Evolutionary conservation across 2,113 vertebrate genomes (phyloP).

Genomic region (Mixornis gularis): DNA sequence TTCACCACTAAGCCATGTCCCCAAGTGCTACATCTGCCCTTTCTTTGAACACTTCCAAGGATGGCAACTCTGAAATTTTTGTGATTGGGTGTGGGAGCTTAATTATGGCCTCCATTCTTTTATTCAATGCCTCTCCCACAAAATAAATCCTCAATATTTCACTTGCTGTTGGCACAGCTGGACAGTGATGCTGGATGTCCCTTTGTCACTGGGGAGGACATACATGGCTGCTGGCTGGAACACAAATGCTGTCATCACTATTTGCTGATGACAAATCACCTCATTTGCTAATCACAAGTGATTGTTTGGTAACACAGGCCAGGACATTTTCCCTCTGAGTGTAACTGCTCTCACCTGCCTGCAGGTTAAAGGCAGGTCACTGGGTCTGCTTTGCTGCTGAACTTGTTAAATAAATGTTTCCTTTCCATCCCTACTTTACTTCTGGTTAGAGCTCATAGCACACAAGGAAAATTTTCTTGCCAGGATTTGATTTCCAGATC

Average conservation of each 20-base stretch:
- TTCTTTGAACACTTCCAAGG: background rate
- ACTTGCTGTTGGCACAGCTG: background rate
- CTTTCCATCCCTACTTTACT: background rate
- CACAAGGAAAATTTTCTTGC: background rate
- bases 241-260: rapidly evolving
- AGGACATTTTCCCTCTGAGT: background rate
- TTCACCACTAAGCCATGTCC: background rate
- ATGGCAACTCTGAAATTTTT: background rate
- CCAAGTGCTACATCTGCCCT: background rate
- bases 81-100: background rate
- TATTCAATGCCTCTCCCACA: background rate
- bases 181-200: background rate
- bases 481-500: background rate
- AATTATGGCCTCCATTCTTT: background rate
- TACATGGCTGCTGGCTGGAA: background rate
- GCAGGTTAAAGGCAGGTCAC: background rate
- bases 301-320: background rate
- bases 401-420: background rate
- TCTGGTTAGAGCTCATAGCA: background rate
- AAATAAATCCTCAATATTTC: background rate
- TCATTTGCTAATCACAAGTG: background rate
- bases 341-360: background rate
- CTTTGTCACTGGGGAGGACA: background rate
- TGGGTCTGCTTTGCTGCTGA: background rate
- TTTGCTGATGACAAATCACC: background rate